Conservation (phyloP, 1,140 invertebrate species). For the Listronotus bonariensis region DNA sequence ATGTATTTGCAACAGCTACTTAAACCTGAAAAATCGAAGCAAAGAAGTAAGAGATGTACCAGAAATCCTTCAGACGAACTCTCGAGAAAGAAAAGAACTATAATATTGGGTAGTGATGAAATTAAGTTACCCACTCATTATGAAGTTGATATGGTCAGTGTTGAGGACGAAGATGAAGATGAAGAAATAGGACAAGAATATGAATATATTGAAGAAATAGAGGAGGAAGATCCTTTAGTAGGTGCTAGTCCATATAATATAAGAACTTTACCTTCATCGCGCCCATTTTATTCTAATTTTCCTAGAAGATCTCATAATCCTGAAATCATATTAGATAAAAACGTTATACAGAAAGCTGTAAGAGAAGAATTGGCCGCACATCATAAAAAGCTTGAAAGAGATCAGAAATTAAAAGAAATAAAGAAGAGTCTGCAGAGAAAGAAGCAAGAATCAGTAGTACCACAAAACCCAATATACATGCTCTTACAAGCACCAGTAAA, state of each 20-base stretch:
- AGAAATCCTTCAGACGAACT: background rate
- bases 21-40: background rate
- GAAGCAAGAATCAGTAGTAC: slow-evolving; percentile 1
- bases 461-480: slow-evolving; percentile 36
- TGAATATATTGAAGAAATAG: slow-evolving; percentile 6
- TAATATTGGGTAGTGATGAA: slow-evolving; percentile 36
- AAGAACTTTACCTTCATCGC: background rate
- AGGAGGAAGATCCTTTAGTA: slow-evolving; percentile 8
- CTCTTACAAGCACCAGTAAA: slow-evolving; percentile 39
- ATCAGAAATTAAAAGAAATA: slow-evolving; percentile 26
- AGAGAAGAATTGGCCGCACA: slow-evolving; percentile 31
- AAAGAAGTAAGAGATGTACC: slow-evolving; percentile 1
- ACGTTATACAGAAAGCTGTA: slow-evolving; percentile 32
- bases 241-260: slow-evolving; percentile 1
- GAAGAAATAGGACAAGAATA: too few species aligned
- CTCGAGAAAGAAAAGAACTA: slow-evolving; percentile 19
- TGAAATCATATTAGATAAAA: slow-evolving; percentile 20
- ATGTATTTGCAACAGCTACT: slow-evolving; percentile 17
- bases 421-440: slow-evolving; percentile 6
- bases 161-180: slow-evolving; percentile 13
- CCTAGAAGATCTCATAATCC: background rate
- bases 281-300: background rate
- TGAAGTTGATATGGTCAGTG: slow-evolving; percentile 23
- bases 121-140: slow-evolving; percentile 33
- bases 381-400: slow-evolving; percentile 20